Conservation (phyloP, 1,140 invertebrate genomes). For the Heliothis virescens region DNA sequence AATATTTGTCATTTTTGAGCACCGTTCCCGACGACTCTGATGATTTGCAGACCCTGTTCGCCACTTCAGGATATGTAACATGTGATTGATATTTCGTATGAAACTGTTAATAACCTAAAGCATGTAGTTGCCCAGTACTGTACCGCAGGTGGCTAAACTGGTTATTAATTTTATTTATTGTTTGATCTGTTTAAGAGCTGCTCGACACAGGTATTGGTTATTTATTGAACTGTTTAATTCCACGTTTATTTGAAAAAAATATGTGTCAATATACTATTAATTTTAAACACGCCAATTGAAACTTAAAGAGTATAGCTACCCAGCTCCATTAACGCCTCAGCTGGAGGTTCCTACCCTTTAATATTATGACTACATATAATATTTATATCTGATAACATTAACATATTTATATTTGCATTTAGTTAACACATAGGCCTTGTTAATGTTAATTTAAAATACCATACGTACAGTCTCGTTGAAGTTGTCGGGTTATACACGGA, state of each 20-base stretch:
- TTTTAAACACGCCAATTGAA: no score
- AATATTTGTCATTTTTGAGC: background rate
- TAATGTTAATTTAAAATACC: conserved; percentile 5
- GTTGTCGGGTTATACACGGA: conserved; percentile 21
- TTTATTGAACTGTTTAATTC: background rate
- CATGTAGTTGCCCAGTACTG: no score
- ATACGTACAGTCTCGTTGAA: conserved; percentile 9
- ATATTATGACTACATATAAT: background rate
- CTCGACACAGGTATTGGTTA: background rate
- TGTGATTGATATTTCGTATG: background rate
- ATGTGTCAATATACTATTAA: no score
- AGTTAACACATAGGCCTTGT: conserved; percentile 16
- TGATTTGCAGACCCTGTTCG: background rate
- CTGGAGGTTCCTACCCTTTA: background rate
- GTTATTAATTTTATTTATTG: background rate
- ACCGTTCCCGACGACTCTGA: conserved; percentile 27
- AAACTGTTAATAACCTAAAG: background rate
- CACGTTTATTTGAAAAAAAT: no score
- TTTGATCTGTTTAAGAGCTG: conserved; percentile 2
- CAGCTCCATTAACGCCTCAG: no score
- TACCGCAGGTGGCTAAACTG: no score
- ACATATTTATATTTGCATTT: conserved; percentile 23
- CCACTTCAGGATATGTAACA: background rate
- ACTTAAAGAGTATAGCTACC: no score
- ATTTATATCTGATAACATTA: background rate